Percentiles rank a stretch among this genome's conserved stretches.
phyloP scores from a whole-genome alignment of 2,113 vertebrate genomes.

The Etheostoma spectabile region DNA sequence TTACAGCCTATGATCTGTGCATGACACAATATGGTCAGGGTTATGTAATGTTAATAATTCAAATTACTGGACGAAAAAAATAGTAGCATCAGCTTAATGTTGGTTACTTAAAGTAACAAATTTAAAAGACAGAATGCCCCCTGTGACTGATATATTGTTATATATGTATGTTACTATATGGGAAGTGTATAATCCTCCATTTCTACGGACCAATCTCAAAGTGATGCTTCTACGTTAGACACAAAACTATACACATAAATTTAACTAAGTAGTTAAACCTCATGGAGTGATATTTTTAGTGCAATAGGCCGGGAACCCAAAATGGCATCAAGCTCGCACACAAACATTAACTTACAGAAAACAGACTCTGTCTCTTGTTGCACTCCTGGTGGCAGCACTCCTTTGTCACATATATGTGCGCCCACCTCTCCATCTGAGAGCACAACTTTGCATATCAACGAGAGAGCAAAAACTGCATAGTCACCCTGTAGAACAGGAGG shows the following conservation, averaged over 20 bases:
- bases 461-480: constrained; percentile 38
- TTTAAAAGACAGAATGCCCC: no score
- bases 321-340: not conserved
- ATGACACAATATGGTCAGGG: not conserved
- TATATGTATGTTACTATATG: not conserved
- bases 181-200: not conserved
- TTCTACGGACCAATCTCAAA: not conserved
- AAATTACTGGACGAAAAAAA: not conserved
- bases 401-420: constrained; percentile 15
- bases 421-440: constrained; percentile 24
- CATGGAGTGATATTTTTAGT: not conserved
- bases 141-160: not conserved
- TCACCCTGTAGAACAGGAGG: constrained; percentile 32
- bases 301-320: not conserved
- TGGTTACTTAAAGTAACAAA: no score
- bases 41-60: not conserved
- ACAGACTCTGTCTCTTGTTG: not conserved
- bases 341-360: not conserved
- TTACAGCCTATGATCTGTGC: not conserved
- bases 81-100: no score
- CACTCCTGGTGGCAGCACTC: not conserved
- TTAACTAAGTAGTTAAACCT: not conserved
- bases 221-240: not conserved
- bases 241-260: not conserved
- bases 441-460: constrained; percentile 61